Conservation (phyloP, 2,113 vertebrate species). For the Galbula dea region DNA sequence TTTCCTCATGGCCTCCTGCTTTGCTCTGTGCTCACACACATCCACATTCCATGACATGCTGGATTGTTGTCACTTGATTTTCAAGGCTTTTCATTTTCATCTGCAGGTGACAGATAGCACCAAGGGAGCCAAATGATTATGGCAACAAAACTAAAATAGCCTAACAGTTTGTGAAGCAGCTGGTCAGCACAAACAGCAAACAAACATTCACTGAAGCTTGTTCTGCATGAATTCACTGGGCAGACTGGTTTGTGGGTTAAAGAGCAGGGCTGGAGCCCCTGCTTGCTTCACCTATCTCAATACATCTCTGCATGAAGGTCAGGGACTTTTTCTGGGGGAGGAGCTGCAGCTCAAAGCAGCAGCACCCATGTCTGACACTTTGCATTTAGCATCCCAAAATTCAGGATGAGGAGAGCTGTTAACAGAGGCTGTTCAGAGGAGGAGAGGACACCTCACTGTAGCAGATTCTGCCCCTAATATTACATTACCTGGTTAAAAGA, state of each 20-base stretch:
- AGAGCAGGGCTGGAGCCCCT: background rate
- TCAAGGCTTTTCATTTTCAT: constrained; percentile 11
- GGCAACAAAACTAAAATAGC: background rate
- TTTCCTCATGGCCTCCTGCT: background rate
- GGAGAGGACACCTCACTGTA: background rate
- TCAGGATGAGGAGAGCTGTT: background rate
- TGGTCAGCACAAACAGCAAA: constrained; percentile 23
- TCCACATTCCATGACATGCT: background rate
- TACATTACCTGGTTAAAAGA: background rate
- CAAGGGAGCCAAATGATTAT: background rate
- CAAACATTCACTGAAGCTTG: background rate
- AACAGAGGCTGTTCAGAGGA: background rate
- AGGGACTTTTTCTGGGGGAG: background rate
- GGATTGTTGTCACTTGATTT: background rate
- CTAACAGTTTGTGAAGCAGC: constrained; percentile 30
- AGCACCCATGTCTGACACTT: background rate
- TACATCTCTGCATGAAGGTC: background rate
- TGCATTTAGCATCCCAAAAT: background rate
- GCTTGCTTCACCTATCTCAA: background rate
- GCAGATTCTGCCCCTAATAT: background rate
- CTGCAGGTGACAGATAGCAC: background rate
- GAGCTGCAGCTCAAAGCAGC: background rate
- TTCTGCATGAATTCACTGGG: constrained; percentile 1
- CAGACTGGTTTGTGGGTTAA: background rate
- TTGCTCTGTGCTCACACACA: background rate